Conservation (phyloP, 1,140 invertebrate species). For the Drosophila kohkoa region DNA sequence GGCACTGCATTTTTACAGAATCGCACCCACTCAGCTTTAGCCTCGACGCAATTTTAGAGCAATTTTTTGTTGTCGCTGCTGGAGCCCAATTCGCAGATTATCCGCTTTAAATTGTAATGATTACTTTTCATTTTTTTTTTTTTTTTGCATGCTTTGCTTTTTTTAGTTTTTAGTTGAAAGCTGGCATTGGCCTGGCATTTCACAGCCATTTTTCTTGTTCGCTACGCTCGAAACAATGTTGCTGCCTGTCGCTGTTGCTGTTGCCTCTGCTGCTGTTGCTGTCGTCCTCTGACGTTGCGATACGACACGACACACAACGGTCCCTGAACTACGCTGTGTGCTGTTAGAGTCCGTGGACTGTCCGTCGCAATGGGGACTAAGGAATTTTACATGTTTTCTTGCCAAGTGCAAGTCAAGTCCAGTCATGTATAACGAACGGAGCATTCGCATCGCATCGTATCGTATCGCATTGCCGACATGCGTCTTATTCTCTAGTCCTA, state of each 20-base stretch:
- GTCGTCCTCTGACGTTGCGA: background rate
- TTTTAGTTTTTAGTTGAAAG: slow-evolving; percentile 40
- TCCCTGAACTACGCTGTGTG: slow-evolving; percentile 20
- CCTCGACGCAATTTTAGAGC: slow-evolving; percentile 57
- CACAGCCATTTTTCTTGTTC: slow-evolving; percentile 81
- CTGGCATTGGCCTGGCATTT: slow-evolving; percentile 67
- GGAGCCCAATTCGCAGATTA: slow-evolving; percentile 72
- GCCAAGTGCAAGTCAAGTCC: slow-evolving; percentile 81
- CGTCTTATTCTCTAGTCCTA: slow-evolving; percentile 76
- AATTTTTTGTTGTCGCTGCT: slow-evolving; percentile 55
- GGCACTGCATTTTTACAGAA: background rate
- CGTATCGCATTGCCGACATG: slow-evolving; percentile 79
- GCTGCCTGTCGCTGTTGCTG: slow-evolving; percentile 54
- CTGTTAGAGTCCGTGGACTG: slow-evolving; percentile 30
- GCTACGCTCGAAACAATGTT: slow-evolving; percentile 78
- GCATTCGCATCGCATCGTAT: slow-evolving; percentile 43
- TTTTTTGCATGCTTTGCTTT: background rate
- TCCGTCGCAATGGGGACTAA: slow-evolving; percentile 55
- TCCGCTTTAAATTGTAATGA: slow-evolving; percentile 83
- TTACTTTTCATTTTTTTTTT: slow-evolving; percentile 66
- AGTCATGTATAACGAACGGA: slow-evolving; percentile 73
- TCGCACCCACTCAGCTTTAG: background rate
- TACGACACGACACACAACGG: background rate
- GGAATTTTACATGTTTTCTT: slow-evolving; percentile 83
- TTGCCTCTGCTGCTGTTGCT: slow-evolving; percentile 37